Base-by-base conservation (phyloP, 1,140 invertebrate genomes). In the Babylonia areolata region DNA sequence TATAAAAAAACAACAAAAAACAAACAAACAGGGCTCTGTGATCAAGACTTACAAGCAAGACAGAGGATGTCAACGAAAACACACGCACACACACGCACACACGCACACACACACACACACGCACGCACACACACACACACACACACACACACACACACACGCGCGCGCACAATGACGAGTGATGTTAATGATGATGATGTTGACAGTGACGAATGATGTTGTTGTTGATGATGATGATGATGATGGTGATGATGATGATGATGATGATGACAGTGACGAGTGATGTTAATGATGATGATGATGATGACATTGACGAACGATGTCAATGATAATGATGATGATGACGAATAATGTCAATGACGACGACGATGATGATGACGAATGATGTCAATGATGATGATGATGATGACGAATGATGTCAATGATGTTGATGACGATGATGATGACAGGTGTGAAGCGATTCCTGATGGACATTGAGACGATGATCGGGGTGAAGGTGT, bases 381-480 rank as follows among this genome's bases (percentile, higher is more conserved):
- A n/a, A 73, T 73, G 71, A 37, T 73, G 71, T 35, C 35, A 31
- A 37, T 73, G 71, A 73, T 73, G 71, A 37, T 73, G 71, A 73
- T 73, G 58, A 69, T 73, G 71, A 33, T 35, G 71, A 73, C 23
- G 71, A n/a, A 73, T 73, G 71, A 73, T 35, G 71, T 35, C 5
- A 31, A 73, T 73, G 71, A 37, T 73, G 71, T 35, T 35, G 71
- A 73, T 35, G 71, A 73, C 28, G 71, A 73, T 35, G 71, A 33
- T 79, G 77, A 33, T 37, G 85, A 0, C 58, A 91, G 94, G 94
- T 88, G 88, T 91, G 35, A 64, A 78, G 31, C 84, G 91, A 51
- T 93, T 93, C 86, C 54, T 90, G 78, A 86, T 86, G 40, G 91
- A 92, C 84, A 92, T 92, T 73, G 88, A 91, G 54, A 83, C 85